phyloP scores from a whole-genome alignment of 2,888 invertebrate species.

The Agonopterix heracliana region DNA sequence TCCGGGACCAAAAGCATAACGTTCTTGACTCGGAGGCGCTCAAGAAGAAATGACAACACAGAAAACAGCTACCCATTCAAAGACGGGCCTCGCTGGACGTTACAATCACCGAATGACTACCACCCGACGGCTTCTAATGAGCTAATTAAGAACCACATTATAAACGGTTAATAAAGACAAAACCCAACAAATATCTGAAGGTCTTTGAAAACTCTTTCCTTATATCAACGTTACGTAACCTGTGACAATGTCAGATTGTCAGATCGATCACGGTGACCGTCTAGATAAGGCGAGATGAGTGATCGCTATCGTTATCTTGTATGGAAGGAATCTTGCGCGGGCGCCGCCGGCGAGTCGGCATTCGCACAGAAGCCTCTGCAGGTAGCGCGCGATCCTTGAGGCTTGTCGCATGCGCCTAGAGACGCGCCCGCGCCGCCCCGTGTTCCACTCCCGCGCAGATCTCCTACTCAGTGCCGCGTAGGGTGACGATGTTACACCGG shows the following conservation, averaged over 20 bases:
- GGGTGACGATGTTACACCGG: slow-evolving; percentile 65
- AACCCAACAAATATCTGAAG: too few relatives aligned
- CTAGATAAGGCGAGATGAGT: slow-evolving; percentile 63
- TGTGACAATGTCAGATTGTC: slow-evolving; percentile 3
- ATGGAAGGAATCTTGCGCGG: slow-evolving; percentile 62
- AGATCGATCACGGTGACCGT: slow-evolving; percentile 9
- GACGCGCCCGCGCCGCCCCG: slow-evolving; percentile 28
- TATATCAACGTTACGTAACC: slow-evolving; percentile 4
- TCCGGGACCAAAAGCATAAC: too few relatives aligned
- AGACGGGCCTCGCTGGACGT: too few relatives aligned
- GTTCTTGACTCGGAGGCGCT: too few relatives aligned
- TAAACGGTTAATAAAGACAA: too few relatives aligned
- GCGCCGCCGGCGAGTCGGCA: slow-evolving; percentile 48
- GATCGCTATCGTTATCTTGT: slow-evolving; percentile 68
- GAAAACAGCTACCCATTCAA: too few relatives aligned
- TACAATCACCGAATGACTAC: too few relatives aligned
- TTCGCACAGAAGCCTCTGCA: slow-evolving; percentile 70
- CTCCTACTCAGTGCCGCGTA: slow-evolving; percentile 35
- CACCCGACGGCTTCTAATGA: too few relatives aligned
- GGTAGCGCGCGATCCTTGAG: slow-evolving; percentile 67
- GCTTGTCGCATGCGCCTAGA: slow-evolving; percentile 28
- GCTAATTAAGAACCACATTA: too few relatives aligned
- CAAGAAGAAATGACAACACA: too few relatives aligned
- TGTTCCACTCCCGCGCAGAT: slow-evolving; percentile 34
- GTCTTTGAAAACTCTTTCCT: too few relatives aligned